These are phyloP conservation scores for Uropetala carovei DNA, from an alignment of 2,888 invertebrate species.

Conservation along the genomic window DNA sequence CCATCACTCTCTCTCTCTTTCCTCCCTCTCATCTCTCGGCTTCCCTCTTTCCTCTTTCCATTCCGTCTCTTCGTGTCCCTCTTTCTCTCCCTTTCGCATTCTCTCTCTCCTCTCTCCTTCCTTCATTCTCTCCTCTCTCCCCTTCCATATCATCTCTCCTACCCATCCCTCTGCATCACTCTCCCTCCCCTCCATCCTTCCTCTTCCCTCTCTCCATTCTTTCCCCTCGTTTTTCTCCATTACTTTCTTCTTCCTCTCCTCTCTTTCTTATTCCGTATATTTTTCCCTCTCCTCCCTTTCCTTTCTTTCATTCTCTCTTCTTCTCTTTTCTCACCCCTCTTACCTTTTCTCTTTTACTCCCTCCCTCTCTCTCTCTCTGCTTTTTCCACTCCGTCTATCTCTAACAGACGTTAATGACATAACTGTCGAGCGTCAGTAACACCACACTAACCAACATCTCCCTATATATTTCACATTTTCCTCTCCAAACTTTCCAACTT, in stretches of 20 bases:
- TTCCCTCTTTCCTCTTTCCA: no score
- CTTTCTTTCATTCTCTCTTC: neutral
- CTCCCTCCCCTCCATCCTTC: neutral
- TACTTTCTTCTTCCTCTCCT: neutral
- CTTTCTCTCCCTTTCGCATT: neutral
- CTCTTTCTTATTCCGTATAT: neutral
- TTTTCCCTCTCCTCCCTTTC: neutral
- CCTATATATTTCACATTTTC: neutral
- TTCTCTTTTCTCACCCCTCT: neutral
- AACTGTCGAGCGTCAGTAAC: neutral
- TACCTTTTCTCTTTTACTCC: neutral
- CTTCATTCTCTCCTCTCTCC: neutral
- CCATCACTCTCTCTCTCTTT: no score
- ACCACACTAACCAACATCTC: neutral
- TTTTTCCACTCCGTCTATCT: neutral
- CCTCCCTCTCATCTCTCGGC: no score
- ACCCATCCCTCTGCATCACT: neutral
- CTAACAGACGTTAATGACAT: neutral
- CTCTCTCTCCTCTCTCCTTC: neutral
- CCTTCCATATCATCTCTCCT: neutral
- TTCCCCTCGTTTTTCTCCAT: neutral
- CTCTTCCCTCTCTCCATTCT: conserved; percentile 35
- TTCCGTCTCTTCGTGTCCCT: neutral
- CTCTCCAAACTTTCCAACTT: neutral
- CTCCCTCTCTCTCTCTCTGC: neutral